Conservation (phyloP, 1,140 invertebrate genomes). For the Megalopta genalis region DNA sequence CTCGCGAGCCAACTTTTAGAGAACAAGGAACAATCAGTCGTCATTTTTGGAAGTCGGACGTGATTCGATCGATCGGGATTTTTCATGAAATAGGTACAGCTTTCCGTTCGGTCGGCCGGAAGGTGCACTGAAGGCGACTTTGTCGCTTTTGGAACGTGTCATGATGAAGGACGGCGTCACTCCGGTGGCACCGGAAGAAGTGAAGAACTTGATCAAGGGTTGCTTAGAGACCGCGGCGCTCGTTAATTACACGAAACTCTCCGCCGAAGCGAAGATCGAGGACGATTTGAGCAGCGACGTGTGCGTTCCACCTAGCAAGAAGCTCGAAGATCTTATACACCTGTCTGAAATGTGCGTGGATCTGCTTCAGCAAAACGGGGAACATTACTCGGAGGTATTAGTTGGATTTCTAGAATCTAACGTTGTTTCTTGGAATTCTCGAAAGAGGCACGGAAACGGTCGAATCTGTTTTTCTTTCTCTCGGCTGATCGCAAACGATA, state of each 20-base stretch:
- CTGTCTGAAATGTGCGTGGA: slow-evolving; percentile 99
- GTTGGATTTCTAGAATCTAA: slow-evolving; percentile 79
- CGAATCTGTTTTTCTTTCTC: no score
- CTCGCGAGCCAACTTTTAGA: no score
- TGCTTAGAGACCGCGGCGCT: slow-evolving; percentile 98
- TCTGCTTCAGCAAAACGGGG: slow-evolving; percentile 98
- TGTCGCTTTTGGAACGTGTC: slow-evolving; percentile 97
- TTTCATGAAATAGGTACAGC: slow-evolving; percentile 86
- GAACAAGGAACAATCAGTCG: no score
- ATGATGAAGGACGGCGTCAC: slow-evolving; percentile 99
- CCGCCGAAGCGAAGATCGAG: slow-evolving; percentile 98
- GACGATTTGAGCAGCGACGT: slow-evolving; percentile 92
- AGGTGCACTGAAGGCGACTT: slow-evolving; percentile 96
- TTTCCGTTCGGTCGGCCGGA: slow-evolving; percentile 99
- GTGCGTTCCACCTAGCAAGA: slow-evolving; percentile 90
- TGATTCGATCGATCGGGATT: neutral
- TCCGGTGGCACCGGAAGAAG: slow-evolving; percentile 98
- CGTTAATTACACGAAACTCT: slow-evolving; percentile 97
- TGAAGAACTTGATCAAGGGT: slow-evolving; percentile 96
- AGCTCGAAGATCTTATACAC: slow-evolving; percentile 97
- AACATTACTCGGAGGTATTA: slow-evolving; percentile 99
- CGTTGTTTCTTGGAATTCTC: slow-evolving; percentile 74
- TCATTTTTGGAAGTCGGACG: no score
- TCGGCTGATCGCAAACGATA: no score
- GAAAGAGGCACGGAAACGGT: slow-evolving; percentile 51